These are phyloP conservation scores for Stomatorhinus ivindoensis DNA, from an alignment of 2,113 vertebrate genomes.

Conservation along the genomic window DNA sequence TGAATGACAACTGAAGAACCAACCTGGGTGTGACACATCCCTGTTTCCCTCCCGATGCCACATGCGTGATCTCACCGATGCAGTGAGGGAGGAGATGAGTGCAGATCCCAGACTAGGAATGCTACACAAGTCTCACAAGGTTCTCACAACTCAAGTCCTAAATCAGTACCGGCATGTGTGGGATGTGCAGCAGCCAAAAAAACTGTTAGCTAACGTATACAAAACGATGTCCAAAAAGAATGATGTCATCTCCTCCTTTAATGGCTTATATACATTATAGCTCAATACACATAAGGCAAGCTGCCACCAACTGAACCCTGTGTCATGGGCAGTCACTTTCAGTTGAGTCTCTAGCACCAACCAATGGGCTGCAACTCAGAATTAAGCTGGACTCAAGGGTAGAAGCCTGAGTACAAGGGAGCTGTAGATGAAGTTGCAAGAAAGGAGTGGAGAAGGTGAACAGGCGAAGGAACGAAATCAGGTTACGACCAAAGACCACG, in stretches of 20 bases:
- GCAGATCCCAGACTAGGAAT: slow-evolving; percentile 9
- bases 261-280: neutral
- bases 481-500: neutral
- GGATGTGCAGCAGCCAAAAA: neutral
- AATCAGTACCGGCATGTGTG: slow-evolving; percentile 24
- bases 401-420: neutral
- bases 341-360: neutral
- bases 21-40: neutral
- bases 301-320: neutral
- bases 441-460: neutral
- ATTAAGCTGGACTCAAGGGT: neutral
- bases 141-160: slow-evolving; percentile 24
- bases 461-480: neutral
- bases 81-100: neutral
- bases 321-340: neutral
- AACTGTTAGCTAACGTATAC: neutral
- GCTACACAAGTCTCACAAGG: neutral
- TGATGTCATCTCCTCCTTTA: neutral
- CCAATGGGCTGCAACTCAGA: neutral
- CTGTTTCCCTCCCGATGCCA: neutral
- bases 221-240: neutral
- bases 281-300: neutral
- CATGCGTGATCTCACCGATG: neutral
- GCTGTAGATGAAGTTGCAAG: neutral
- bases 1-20: neutral